Evolutionary conservation across 2,113 vertebrate species (phyloP).

Genomic region (Nyctereutes procyonoides): DNA sequence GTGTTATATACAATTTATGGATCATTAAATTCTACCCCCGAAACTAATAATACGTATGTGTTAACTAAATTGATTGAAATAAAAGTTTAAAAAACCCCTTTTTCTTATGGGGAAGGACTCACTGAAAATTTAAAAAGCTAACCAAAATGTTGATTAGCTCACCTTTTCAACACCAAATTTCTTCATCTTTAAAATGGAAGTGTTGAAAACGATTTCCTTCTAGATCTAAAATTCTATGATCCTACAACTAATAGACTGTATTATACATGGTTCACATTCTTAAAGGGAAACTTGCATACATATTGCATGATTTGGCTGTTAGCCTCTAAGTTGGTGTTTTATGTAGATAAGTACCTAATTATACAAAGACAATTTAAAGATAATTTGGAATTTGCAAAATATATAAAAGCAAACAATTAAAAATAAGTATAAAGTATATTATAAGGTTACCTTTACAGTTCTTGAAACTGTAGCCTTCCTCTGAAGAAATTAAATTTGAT

Average conservation of each 20-base stretch:
- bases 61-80: not conserved
- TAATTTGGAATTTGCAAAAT: slow-evolving; percentile 52
- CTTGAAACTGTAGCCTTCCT: slow-evolving; percentile 45
- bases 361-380: slow-evolving; percentile 38
- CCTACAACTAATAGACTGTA: not conserved
- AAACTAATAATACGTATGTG: not conserved
- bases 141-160: not conserved
- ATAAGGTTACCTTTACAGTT: slow-evolving; percentile 45
- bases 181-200: slow-evolving; percentile 5
- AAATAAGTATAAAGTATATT: slow-evolving; percentile 56
- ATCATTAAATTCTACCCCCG: not conserved
- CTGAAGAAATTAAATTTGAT: slow-evolving; percentile 42
- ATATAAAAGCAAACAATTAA: slow-evolving; percentile 55
- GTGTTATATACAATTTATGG: not conserved
- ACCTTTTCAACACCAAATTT: not conserved
- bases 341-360: slow-evolving; percentile 10
- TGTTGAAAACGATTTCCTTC: not conserved
- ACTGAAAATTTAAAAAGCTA: not conserved
- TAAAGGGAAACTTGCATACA: slow-evolving; percentile 8
- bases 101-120: not conserved
- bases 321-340: slow-evolving; percentile 19
- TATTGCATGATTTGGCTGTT: slow-evolving; percentile 14
- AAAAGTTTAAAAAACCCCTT: not conserved
- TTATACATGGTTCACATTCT: slow-evolving; percentile 28
- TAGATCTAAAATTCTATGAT: slow-evolving; percentile 40